Evolutionary conservation across 1,140 invertebrate genomes (phyloP).

Genomic region (Arion vulgaris): DNA sequence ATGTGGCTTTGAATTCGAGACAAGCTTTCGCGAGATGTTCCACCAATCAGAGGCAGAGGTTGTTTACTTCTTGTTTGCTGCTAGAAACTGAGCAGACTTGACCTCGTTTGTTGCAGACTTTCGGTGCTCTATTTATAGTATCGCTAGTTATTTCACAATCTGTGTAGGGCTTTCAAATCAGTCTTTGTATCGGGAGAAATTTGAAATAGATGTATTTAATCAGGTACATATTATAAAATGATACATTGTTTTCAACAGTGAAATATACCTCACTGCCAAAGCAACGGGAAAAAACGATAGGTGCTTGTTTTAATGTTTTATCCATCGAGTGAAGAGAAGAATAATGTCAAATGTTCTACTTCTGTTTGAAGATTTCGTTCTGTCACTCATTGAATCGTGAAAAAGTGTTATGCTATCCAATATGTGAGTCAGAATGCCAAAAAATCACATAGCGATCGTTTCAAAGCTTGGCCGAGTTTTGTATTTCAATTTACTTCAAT

Average conservation of each 20-base stretch:
- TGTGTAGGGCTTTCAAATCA: background rate
- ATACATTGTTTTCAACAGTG: background rate
- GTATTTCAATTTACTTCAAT: background rate
- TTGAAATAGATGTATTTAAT: background rate
- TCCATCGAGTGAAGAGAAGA: background rate
- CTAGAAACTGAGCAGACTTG: background rate
- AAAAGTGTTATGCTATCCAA: too few species aligned
- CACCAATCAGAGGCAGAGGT: background rate
- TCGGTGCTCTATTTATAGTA: background rate
- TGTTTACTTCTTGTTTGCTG: background rate
- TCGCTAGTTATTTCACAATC: background rate
- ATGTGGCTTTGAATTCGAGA: background rate
- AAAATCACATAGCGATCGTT: background rate
- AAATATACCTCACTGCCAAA: too few species aligned
- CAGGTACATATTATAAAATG: background rate
- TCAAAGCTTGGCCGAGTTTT: background rate
- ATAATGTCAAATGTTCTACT: background rate
- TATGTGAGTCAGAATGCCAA: background rate
- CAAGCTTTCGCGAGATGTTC: background rate
- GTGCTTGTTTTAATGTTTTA: too few species aligned
- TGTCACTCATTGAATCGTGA: background rate
- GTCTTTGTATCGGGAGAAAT: background rate
- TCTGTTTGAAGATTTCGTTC: background rate
- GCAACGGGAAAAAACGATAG: too few species aligned
- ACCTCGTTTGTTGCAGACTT: background rate